A percentile compares a stretch with the other conserved stretches of the same genome.
Conservation (phyloP, 2,113 vertebrate species). For the Burhinus oedicnemus region DNA sequence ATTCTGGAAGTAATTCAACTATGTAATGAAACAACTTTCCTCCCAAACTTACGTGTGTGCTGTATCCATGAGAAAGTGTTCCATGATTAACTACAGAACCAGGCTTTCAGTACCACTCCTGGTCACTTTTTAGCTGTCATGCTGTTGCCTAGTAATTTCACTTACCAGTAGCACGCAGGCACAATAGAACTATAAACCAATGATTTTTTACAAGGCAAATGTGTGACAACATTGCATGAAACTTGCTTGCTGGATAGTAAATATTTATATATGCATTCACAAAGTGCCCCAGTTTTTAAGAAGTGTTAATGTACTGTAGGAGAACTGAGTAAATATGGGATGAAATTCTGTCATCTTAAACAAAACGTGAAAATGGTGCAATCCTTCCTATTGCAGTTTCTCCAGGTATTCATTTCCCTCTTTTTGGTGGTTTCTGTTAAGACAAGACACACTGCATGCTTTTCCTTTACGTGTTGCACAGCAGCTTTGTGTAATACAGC, state of each 20-base stretch:
- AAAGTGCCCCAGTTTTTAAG: not conserved
- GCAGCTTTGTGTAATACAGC: conserved; percentile 1
- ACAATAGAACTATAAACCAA: not conserved
- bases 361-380: not conserved
- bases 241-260: not conserved
- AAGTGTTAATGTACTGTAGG: not conserved
- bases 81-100: not conserved
- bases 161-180: not conserved
- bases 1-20: not conserved
- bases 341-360: not conserved
- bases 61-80: not conserved
- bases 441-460: not conserved
- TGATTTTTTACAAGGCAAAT: not conserved
- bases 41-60: not conserved
- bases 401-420: not conserved
- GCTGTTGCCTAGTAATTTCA: not conserved
- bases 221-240: not conserved
- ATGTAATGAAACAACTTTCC: not conserved
- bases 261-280: not conserved
- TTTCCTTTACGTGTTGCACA: not conserved
- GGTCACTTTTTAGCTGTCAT: not conserved
- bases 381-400: not conserved
- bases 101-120: not conserved
- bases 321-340: not conserved
- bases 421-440: not conserved